These are phyloP conservation scores for Gila orcuttii DNA, from an alignment of 2,113 vertebrate species.

Conservation along the genomic window DNA sequence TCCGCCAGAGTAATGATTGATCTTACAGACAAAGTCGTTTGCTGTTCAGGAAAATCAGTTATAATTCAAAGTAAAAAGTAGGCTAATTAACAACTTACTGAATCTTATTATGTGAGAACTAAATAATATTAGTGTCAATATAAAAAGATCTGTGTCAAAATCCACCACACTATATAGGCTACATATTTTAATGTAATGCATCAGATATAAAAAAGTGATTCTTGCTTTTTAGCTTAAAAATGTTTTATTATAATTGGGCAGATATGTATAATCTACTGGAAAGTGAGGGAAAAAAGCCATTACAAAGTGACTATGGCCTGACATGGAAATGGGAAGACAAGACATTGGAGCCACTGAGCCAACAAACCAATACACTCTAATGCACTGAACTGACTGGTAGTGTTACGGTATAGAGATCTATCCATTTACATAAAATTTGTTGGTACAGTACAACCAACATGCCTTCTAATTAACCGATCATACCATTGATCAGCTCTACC, in stretches of 20 bases:
- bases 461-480: too few relatives aligned
- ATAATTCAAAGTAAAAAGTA: constrained; percentile 5
- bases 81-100: background rate
- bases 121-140: background rate
- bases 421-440: constrained; percentile 45
- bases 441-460: constrained; percentile 5
- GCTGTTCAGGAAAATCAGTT: constrained; percentile 6
- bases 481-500: too few relatives aligned
- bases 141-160: background rate
- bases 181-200: background rate
- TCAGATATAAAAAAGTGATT: background rate
- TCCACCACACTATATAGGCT: background rate
- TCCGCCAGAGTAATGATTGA: constrained; percentile 2
- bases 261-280: background rate
- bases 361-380: constrained; percentile 46
- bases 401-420: constrained; percentile 45
- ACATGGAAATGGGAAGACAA: constrained; percentile 35
- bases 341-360: constrained; percentile 41
- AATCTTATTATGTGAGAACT: background rate
- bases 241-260: background rate
- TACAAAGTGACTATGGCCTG: constrained; percentile 7
- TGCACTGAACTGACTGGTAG: constrained; percentile 46
- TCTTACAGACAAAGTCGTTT: background rate
- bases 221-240: background rate
- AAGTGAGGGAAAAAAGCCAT: background rate